phyloP scores from a whole-genome alignment of 1,140 invertebrate species.

The Danaus melanippus region DNA sequence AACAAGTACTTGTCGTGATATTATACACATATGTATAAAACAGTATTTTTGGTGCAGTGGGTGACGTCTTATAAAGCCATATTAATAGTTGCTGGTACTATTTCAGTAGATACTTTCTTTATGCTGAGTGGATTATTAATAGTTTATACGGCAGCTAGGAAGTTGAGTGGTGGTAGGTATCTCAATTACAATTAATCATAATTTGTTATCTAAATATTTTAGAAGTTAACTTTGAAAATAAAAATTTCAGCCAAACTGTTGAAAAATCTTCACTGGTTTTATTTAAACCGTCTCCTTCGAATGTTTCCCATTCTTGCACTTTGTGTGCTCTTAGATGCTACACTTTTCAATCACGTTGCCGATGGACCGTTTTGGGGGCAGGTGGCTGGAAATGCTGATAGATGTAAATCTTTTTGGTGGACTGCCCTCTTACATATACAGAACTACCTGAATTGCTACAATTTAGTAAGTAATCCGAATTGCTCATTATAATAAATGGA shows the following conservation, averaged over 20 bases:
- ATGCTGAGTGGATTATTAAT: constrained; percentile 75
- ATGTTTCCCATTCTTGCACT: constrained; percentile 74
- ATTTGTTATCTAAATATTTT: neutral
- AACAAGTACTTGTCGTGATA: no score
- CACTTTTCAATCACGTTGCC: constrained; percentile 69
- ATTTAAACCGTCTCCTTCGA: constrained; percentile 70
- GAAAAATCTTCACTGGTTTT: constrained; percentile 47
- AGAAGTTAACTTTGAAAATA: constrained; percentile 4
- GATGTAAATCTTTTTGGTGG: constrained; percentile 41
- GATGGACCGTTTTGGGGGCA: constrained; percentile 72
- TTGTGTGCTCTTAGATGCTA: constrained; percentile 70
- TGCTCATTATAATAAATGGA: neutral
- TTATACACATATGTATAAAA: constrained; percentile 23
- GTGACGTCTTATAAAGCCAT: constrained; percentile 25
- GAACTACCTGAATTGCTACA: constrained; percentile 31
- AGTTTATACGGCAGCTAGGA: constrained; percentile 72
- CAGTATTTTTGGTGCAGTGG: constrained; percentile 35
- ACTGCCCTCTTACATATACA: constrained; percentile 38
- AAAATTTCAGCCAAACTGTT: constrained; percentile 27
- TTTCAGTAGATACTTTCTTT: constrained; percentile 74
- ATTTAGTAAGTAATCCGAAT: constrained; percentile 21
- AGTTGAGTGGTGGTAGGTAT: constrained; percentile 37
- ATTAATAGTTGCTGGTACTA: constrained; percentile 44
- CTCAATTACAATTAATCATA: neutral
- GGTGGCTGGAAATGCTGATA: constrained; percentile 13